Evolutionary conservation across 2,113 vertebrate species (phyloP), one percentile per base, ranked within the genome.

Genomic region (Gymnogyps californianus): DNA sequence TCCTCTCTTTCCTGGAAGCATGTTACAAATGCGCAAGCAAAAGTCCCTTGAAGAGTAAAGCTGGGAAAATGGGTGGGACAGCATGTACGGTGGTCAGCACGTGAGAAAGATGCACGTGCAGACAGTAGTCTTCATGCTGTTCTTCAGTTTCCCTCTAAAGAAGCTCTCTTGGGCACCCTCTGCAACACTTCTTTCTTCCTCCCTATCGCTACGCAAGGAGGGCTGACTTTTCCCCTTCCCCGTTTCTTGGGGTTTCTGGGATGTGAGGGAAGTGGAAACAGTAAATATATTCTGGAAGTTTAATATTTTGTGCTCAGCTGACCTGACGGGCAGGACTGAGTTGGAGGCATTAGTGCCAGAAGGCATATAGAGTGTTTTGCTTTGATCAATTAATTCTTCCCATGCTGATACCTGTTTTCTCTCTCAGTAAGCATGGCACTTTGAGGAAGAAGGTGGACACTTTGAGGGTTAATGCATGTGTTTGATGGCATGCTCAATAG

Each of bases 201-300:
- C 36, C 22, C 20, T 72, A 0, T 86, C 0, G 0, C 44, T 44
- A 25, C 32, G 10, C 49, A 66, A 58, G 36, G 24, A 51, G 40
- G 9, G 13, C 13, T 52, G 52, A 59, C 8, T 55, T 67, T 91
- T 59, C 22, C 31, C 10, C 6, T 55, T 64, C 8, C 21, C 11
- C 7, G 61, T 82, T 75, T 38, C 36, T 26, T 40, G 47, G 14
- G 2, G 7, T 90, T 86, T 81, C 26, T 36, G 55, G 32, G 10
- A 16, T 14, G 1, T 34, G 54, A 62, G 52, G 0, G 3, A 90
- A 88, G 13, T 0, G 4, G 25, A 65, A 87, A 78, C 9, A 81
- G 38, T 89, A 87, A 92, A 83, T 49, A 21, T 5, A 31, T 75
- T 54, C 32, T 84, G 26, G 10, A 78, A 34, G 18, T 54, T 25